Percentiles rank a stretch among this genome's conserved stretches.
phyloP scores from a whole-genome alignment of 1,140 invertebrate genomes.

The Hylaeus anthracinus region DNA sequence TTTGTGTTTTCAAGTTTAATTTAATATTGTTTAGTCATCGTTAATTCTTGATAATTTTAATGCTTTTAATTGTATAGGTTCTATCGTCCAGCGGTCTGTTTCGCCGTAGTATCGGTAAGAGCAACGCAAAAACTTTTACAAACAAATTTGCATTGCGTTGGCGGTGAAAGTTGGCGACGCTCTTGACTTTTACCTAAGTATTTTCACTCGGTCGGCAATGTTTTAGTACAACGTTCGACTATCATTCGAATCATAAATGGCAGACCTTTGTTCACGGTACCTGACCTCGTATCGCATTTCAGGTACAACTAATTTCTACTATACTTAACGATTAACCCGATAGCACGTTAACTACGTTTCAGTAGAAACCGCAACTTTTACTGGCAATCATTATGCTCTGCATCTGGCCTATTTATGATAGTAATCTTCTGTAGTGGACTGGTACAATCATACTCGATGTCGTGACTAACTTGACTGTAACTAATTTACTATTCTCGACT shows the following conservation, averaged over 20 bases:
- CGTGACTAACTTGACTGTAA: not conserved
- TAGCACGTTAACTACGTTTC: not conserved
- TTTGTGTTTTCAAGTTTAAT: too few species aligned
- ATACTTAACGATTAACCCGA: not conserved
- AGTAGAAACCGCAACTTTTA: not conserved
- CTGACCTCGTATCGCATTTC: not conserved
- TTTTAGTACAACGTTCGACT: not conserved
- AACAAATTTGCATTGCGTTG: constrained; percentile 37
- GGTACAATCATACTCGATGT: not conserved
- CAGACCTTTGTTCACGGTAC: not conserved
- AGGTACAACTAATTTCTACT: not conserved
- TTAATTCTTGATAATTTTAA: too few species aligned
- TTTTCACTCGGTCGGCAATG: constrained; percentile 38
- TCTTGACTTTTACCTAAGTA: constrained; percentile 20
- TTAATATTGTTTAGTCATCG: too few species aligned
- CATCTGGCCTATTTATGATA: not conserved
- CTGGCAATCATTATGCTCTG: not conserved
- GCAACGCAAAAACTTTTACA: not conserved
- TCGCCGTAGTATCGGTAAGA: not conserved
- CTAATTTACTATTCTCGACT: not conserved
- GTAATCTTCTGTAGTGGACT: too few species aligned
- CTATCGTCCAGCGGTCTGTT: not conserved
- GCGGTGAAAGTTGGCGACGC: constrained; percentile 45
- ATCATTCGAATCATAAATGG: not conserved
- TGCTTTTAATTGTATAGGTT: not conserved